phyloP scores from a whole-genome alignment of 1,140 invertebrate species.

The Vanessa tameamea region DNA sequence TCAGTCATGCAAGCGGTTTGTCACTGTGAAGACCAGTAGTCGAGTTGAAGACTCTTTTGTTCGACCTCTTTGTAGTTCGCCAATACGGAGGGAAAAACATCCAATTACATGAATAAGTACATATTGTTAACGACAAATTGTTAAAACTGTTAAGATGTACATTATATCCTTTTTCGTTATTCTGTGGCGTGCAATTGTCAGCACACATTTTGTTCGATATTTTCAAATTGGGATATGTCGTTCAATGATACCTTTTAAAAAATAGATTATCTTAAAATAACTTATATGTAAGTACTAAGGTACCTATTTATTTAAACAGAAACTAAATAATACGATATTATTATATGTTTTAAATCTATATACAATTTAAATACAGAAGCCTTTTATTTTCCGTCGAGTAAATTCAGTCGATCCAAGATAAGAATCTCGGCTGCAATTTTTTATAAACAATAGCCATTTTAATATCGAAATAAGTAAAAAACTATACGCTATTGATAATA shows the following conservation, averaged over 20 bases:
- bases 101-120: background rate
- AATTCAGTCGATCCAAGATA: conserved; percentile 49
- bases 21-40: conserved; percentile 73
- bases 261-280: too few species aligned
- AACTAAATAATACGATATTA: too few species aligned
- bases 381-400: conserved; percentile 33
- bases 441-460: conserved; percentile 80
- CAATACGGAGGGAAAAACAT: background rate
- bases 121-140: background rate
- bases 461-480: conserved; percentile 73
- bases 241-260: too few species aligned
- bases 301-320: too few species aligned
- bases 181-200: too few species aligned
- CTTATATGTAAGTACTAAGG: too few species aligned
- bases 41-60: conserved; percentile 33
- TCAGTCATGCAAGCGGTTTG: conserved; percentile 61
- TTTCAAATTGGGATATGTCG: too few species aligned
- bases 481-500: conserved; percentile 77
- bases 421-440: conserved; percentile 65
- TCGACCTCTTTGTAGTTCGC: conserved; percentile 9
- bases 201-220: too few species aligned
- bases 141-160: background rate
- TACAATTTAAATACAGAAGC: conserved; percentile 32
- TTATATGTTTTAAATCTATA: background rate
- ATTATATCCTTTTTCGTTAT: background rate